Percentiles rank a stretch among this genome's conserved stretches.
phyloP scores from a whole-genome alignment of 2,113 vertebrate genomes.

The Oreamnos americanus region DNA sequence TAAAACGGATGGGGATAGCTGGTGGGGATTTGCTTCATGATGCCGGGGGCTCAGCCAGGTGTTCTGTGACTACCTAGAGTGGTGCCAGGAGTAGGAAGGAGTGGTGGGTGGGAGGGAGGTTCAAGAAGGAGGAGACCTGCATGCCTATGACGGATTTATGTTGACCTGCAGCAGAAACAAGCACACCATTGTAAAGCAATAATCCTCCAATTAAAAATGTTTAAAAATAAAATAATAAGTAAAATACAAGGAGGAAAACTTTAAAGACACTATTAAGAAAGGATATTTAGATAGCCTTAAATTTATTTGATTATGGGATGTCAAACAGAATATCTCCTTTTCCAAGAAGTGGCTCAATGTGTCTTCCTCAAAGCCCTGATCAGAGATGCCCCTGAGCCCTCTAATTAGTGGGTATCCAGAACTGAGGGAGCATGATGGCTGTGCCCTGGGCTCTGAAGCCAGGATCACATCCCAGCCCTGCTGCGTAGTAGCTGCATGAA shows the following conservation, averaged over 20 bases:
- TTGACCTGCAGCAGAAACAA: not conserved
- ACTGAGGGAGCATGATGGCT: not conserved
- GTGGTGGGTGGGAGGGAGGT: not conserved
- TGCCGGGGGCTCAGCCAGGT: fast-evolving
- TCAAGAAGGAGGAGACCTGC: not conserved
- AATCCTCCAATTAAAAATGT: not conserved
- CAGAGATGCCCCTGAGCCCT: not conserved
- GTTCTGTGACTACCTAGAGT: not conserved
- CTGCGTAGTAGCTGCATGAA: not conserved
- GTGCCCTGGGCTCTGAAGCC: not conserved
- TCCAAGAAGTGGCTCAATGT: not conserved
- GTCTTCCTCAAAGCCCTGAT: not conserved
- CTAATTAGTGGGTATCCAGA: not conserved
- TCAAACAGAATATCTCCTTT: not conserved
- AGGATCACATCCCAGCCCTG: not conserved
- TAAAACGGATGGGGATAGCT: not conserved
- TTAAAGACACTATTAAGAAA: not conserved
- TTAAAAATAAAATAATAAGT: not conserved
- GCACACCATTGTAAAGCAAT: not conserved
- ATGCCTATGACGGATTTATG: not conserved
- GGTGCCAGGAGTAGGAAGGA: not conserved
- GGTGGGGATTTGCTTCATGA: not conserved
- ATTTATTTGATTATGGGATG: not conserved
- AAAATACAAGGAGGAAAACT: not conserved
- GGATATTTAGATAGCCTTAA: not conserved